These are phyloP conservation scores for Scaptomyza flava DNA, from an alignment of 2,888 invertebrate species.

Conservation along the genomic window DNA sequence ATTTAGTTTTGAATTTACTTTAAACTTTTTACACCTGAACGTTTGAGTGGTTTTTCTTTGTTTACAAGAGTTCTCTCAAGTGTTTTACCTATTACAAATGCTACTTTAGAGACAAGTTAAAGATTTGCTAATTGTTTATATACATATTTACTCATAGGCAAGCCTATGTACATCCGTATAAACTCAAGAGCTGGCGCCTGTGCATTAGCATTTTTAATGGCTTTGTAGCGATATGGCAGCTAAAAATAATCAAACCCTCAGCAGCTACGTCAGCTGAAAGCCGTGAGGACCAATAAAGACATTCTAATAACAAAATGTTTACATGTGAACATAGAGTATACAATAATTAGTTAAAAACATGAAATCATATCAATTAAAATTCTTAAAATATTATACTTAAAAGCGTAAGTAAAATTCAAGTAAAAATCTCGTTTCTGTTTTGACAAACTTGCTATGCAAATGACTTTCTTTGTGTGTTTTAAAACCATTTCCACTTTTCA, in stretches of 20 bases:
- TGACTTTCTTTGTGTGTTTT: constrained; percentile 8
- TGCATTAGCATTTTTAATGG: constrained; percentile 46
- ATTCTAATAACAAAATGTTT: background rate
- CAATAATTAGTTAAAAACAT: background rate
- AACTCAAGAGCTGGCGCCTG: constrained; percentile 16
- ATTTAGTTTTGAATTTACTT: no score
- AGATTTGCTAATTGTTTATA: constrained; percentile 1
- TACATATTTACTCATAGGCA: no score
- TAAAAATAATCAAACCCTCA: constrained; percentile 33
- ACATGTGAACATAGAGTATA: background rate
- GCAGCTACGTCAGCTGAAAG: background rate
- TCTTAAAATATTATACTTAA: background rate
- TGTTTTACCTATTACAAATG: no score
- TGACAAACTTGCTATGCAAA: constrained; percentile 7
- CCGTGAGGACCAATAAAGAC: no score
- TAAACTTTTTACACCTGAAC: no score
- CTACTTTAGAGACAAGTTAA: background rate
- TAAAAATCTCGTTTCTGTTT: background rate
- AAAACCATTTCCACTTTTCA: constrained; percentile 34
- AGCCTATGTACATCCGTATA: constrained; percentile 13
- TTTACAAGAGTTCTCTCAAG: no score
- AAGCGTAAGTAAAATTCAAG: background rate
- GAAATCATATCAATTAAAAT: background rate
- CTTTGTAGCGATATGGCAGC: constrained; percentile 38
- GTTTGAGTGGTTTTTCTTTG: no score